phyloP scores from a whole-genome alignment of 2,113 vertebrate genomes.

The Trochalopteron elliotii region DNA sequence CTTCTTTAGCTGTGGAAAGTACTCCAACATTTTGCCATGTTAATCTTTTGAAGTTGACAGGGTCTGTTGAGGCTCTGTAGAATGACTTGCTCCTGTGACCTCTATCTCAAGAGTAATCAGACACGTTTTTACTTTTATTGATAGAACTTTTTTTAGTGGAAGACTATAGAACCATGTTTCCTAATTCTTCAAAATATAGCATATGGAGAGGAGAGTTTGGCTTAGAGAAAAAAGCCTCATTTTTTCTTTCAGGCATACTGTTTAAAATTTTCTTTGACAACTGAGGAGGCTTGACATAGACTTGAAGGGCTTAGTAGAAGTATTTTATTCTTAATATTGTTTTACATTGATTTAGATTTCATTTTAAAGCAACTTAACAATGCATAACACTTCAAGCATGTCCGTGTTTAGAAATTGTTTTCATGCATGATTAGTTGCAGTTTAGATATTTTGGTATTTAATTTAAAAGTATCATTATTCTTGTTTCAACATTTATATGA shows the following conservation, averaged over 20 bases:
- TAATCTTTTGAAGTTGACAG: background rate
- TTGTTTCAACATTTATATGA: background rate
- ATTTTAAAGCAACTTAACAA: background rate
- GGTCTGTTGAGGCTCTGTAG: background rate
- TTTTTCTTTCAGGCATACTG: background rate
- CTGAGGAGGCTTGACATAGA: background rate
- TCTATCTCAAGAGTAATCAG: background rate
- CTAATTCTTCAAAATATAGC: background rate
- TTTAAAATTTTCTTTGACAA: background rate
- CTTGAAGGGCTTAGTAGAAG: background rate
- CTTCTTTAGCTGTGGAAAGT: background rate
- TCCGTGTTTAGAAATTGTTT: background rate
- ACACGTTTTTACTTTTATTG: accelerated
- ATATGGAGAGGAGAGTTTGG: background rate
- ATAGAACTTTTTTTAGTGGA: background rate
- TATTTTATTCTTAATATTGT: background rate
- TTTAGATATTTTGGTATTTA: background rate
- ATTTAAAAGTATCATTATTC: background rate
- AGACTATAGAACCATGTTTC: background rate
- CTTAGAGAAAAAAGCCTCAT: background rate
- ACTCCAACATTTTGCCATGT: accelerated
- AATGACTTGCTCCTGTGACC: background rate
- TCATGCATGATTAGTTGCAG: background rate
- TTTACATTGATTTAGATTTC: background rate
- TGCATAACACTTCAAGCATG: background rate